Base-by-base conservation (phyloP, 2,113 vertebrate species). In the Sakesphorus luctuosus region DNA sequence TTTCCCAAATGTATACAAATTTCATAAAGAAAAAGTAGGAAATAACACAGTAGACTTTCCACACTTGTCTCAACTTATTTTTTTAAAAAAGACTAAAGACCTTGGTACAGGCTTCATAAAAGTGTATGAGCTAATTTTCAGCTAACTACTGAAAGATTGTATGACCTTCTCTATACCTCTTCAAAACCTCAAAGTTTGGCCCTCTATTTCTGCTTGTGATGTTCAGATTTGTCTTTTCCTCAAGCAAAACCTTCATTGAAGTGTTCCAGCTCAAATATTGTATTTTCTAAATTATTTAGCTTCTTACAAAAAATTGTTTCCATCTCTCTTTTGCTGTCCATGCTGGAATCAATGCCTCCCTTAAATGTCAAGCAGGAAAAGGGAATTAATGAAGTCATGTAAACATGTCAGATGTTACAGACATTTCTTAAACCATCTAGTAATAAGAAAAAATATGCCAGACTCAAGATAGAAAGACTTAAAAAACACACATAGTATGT, bases 201-300 rank as follows among this genome's bases (percentile, higher is more conserved):
- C 55, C 31, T 93, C 16, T 85, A 6, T 67, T 92, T 53, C 23
- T 80, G 29, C 47, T 92, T n/a, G 26, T 61, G 36, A 52, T 63
- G 91, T 69, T 94, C 58, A 28, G 44, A 87, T 75, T 87, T 97
- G 18, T 81, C 50, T 81, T 91, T 93, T 71, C 40, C 66, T 88
- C 80, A 94, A 68, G 43, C 20, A n/a, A 89, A 21, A 67, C 78
- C 29, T 84, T 96, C 43, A 73, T 67, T 89, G n/a, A 2, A 1
- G 7, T 50, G 62, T 96, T 95, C 50, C 14, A 95, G 11, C 11
- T 96, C 52, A 75, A 31, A 81, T 53, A 65, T 53, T 20, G 18
- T 89, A 28, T 20, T 85, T 91, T 76, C 67, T 53, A 89, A 87
- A 82, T 95, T 69, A 66, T 81, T 94, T 58, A 49, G 1, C 44